phyloP scores from a whole-genome alignment of 1,140 invertebrate species.

The Arctopsyche grandis region DNA sequence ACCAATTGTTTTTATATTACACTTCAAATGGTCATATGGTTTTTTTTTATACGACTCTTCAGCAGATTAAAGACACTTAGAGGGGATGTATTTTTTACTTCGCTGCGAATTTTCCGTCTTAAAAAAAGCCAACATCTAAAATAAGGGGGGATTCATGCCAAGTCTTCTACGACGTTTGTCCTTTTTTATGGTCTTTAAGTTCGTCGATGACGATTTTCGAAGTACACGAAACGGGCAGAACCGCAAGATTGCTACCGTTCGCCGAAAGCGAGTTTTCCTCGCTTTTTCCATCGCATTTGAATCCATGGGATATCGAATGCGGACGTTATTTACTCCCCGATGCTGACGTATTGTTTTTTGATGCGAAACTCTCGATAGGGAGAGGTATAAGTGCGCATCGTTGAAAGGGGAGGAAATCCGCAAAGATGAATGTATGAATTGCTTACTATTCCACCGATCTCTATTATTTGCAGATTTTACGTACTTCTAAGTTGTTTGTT shows the following conservation, averaged over 20 bases:
- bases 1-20: too few relatives aligned
- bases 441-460: too few relatives aligned
- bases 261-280: not conserved
- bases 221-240: slow-evolving; percentile 53
- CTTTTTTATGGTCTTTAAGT: slow-evolving; percentile 41
- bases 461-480: too few relatives aligned
- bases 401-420: not conserved
- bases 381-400: not conserved
- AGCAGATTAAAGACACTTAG: not conserved
- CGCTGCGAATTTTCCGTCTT: not conserved
- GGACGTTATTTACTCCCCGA: slow-evolving; percentile 49
- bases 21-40: too few relatives aligned
- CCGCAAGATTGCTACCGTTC: slow-evolving; percentile 45
- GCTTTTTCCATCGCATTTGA: slow-evolving; percentile 14
- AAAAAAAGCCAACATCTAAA: not conserved
- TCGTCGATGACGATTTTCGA: slow-evolving; percentile 38
- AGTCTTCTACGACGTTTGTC: slow-evolving; percentile 20
- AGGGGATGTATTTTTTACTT: too few relatives aligned
- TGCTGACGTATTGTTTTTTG: slow-evolving; percentile 55
- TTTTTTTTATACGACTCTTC: not conserved
- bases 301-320: slow-evolving; percentile 33
- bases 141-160: slow-evolving; percentile 12
- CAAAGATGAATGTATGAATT: too few relatives aligned
- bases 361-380: slow-evolving; percentile 25
- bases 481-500: too few relatives aligned